A percentile compares a stretch with the other conserved stretches of the same genome.
These are phyloP conservation scores for Vannuccia rotundouncinata DNA, from an alignment of 2,888 invertebrate genomes.

Conservation along the genomic window DNA sequence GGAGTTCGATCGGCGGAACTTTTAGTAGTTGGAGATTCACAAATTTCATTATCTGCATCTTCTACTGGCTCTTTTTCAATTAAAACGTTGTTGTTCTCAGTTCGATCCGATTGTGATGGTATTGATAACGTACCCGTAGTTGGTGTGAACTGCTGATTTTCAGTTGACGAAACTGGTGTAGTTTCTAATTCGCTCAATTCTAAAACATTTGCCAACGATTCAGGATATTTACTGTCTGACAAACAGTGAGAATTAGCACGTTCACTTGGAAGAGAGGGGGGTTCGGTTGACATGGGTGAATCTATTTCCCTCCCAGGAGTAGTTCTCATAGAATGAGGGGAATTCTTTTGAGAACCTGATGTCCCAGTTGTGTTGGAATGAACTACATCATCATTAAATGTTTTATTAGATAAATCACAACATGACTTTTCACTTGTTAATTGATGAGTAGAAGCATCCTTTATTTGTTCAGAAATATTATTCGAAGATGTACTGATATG, in stretches of 20 bases:
- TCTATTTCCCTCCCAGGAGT: background rate
- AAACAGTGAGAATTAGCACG: slow-evolving; percentile 10
- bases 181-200: background rate
- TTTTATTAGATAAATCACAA: background rate
- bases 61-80: background rate
- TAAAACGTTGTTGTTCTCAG: background rate
- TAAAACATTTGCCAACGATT: background rate
- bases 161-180: background rate
- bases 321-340: background rate
- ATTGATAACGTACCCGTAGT: background rate
- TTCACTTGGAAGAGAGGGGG: background rate
- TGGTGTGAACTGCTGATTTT: background rate
- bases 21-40: background rate
- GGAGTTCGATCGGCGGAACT: background rate
- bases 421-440: background rate
- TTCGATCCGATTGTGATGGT: slow-evolving; percentile 10
- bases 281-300: background rate
- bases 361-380: background rate
- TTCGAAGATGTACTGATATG: background rate
- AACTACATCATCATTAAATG: background rate
- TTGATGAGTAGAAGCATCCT: background rate
- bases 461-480: background rate
- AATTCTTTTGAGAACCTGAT: background rate
- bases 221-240: slow-evolving; percentile 6
- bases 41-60: background rate